Conservation (phyloP, 2,888 invertebrate species). For the Gari tellinella region DNA sequence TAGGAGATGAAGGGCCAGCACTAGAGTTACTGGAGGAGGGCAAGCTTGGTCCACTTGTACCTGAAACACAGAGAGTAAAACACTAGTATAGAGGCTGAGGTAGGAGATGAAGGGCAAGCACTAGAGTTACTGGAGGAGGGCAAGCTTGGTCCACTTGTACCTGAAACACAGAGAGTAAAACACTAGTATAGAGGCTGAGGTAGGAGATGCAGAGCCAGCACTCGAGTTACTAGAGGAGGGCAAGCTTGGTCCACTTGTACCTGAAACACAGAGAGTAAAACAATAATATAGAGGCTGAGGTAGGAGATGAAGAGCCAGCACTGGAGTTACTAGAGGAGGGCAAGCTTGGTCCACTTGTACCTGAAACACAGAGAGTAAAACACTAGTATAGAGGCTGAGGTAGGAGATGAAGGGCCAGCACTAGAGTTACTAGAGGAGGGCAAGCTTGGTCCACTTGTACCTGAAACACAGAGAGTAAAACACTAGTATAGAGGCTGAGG, state of each 20-base stretch:
- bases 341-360: slow-evolving; percentile 42
- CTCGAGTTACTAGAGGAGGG: slow-evolving; percentile 91
- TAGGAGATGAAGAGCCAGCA: slow-evolving; percentile 92
- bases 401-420: slow-evolving; percentile 92
- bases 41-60: slow-evolving; percentile 42
- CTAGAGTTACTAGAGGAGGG: slow-evolving; percentile 91
- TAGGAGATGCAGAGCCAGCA: slow-evolving; percentile 92
- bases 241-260: slow-evolving; percentile 42
- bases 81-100: slow-evolving; percentile 67
- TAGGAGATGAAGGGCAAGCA: slow-evolving; percentile 92
- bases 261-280: background rate
- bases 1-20: slow-evolving; percentile 92
- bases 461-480: background rate
- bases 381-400: slow-evolving; percentile 67
- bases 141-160: slow-evolving; percentile 42
- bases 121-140: slow-evolving; percentile 91
- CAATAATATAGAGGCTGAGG: slow-evolving; percentile 65
- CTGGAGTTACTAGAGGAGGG: slow-evolving; percentile 91
- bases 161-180: background rate
- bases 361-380: background rate
- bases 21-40: slow-evolving; percentile 91
- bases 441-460: slow-evolving; percentile 42
- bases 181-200: slow-evolving; percentile 67
- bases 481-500: slow-evolving; percentile 67
- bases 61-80: background rate